Evolutionary conservation across 2,888 invertebrate species (phyloP), one percentile per base, ranked within the genome.

Genomic region (Conchocele bisecta): DNA sequence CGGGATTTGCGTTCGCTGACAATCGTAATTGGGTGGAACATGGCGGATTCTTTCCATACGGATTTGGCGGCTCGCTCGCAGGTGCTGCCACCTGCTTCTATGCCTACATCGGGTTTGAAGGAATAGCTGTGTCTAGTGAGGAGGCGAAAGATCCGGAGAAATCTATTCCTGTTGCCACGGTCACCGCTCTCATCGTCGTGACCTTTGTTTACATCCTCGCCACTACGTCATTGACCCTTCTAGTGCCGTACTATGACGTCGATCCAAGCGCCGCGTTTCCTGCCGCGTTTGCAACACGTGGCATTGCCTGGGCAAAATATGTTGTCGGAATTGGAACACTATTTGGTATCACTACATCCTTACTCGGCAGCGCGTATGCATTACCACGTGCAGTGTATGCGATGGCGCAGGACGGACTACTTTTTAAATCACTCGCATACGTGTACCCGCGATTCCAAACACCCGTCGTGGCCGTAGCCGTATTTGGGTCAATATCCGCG

Each of bases 1-100:
- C 96, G n/a, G 97, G 97, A 0, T 95, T 96, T 87, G 95, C 94
- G 89, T 96, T 95, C 88, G 97, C 97, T 0, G 94, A 97, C 84
- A 91, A 94, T 13, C 92, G 92, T 5, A 97, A 97, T 87, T 98
- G 97, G 98, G 94, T 94, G 0, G 93, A 82, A 42, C 65, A 74
- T 31, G 88, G 93, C 31, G 89, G 90, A 5, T 91, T 91, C 81
- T 83, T 92, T 73, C 92, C 92, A 0, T 89, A 86, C 72, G 91
- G 91, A 0, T 88, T 91, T 39, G 80, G 81, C 15, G 92, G 92
- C 31, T 86, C 91, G 48, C 73, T 91, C 31, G 87, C 89, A 20
- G 92, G 91, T 1, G 91, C 91, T 0, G 91, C 91, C 0, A 88
- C 91, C 9, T 91, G 91, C 66, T 92, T 92, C 82, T 92, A 91